Conservation (phyloP, 2,888 invertebrate genomes). For the Colletes collaris region DNA sequence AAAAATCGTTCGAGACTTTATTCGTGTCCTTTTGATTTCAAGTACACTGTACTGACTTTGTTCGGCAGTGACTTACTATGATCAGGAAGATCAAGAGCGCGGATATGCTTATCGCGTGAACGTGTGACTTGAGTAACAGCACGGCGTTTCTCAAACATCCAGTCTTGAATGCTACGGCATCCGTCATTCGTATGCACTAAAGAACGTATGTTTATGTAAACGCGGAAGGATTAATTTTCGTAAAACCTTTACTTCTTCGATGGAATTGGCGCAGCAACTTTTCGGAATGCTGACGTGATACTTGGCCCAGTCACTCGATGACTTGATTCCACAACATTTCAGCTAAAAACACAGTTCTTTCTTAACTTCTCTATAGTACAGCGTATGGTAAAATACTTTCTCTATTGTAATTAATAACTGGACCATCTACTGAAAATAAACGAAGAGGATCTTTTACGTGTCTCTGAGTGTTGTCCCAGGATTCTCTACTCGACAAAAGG, state of each 20-base stretch:
- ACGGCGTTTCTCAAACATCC: constrained; percentile 71
- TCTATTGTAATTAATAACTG: too few relatives aligned
- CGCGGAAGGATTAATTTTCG: not conserved
- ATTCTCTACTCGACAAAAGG: constrained; percentile 66
- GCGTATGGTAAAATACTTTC: too few relatives aligned
- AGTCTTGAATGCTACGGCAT: constrained; percentile 67
- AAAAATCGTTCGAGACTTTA: not conserved
- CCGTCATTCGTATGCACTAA: constrained; percentile 72
- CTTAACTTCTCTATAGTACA: not conserved
- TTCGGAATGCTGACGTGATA: constrained; percentile 68
- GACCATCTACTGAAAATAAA: not conserved
- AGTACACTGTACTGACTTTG: too few relatives aligned
- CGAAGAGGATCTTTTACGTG: constrained; percentile 62
- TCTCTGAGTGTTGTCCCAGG: constrained; percentile 76
- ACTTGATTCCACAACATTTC: constrained; percentile 73
- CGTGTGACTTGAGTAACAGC: constrained; percentile 70
- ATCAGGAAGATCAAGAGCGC: constrained; percentile 64
- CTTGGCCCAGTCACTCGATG: constrained; percentile 71
- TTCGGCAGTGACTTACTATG: constrained; percentile 60
- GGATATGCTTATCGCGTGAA: constrained; percentile 68
- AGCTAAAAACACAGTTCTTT: constrained; percentile 58
- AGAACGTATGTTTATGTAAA: not conserved
- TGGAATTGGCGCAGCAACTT: constrained; percentile 71
- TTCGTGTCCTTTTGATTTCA: not conserved
- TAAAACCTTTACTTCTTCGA: constrained; percentile 66